Conservation (phyloP, 2,888 invertebrate species). For the Lasioglossum lativentre region DNA sequence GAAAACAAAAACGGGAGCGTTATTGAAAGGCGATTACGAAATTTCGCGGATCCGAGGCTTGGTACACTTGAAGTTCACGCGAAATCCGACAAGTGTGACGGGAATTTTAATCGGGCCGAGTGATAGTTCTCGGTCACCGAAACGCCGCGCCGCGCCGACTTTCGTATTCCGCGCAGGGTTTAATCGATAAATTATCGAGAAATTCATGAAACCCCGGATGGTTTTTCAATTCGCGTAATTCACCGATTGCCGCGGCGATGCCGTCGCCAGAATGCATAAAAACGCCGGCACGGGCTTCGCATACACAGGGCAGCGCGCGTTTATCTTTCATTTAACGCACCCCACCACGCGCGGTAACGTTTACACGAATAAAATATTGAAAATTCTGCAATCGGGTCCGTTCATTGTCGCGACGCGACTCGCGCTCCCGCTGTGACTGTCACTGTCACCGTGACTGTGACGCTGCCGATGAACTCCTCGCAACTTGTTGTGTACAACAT, state of each 20-base stretch:
- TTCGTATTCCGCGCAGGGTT: slow-evolving; percentile 69
- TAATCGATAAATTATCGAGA: slow-evolving; percentile 75
- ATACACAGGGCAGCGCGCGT: slow-evolving; percentile 9
- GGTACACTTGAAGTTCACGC: slow-evolving; percentile 30
- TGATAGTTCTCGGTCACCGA: slow-evolving; percentile 14
- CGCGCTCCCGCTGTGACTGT: background rate
- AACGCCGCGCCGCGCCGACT: slow-evolving; percentile 25
- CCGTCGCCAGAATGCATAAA: slow-evolving; percentile 58
- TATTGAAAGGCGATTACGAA: slow-evolving; percentile 44
- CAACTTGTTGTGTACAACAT: too few species aligned
- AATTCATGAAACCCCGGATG: slow-evolving; percentile 63
- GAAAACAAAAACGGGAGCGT: background rate
- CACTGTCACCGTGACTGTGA: too few species aligned
- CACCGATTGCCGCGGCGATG: slow-evolving; percentile 57
- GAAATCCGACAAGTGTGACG: slow-evolving; percentile 62
- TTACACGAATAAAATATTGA: background rate
- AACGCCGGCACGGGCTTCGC: slow-evolving; percentile 18
- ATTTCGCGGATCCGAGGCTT: slow-evolving; percentile 14
- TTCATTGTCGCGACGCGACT: background rate
- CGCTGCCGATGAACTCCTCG: too few species aligned
- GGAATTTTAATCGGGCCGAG: slow-evolving; percentile 65
- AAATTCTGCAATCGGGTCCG: background rate
- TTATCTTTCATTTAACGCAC: slow-evolving; percentile 6
- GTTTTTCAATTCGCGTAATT: slow-evolving; percentile 70
- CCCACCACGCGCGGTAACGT: background rate